phyloP scores from a whole-genome alignment of 2,888 invertebrate genomes.

The Nymphalis polychloros region DNA sequence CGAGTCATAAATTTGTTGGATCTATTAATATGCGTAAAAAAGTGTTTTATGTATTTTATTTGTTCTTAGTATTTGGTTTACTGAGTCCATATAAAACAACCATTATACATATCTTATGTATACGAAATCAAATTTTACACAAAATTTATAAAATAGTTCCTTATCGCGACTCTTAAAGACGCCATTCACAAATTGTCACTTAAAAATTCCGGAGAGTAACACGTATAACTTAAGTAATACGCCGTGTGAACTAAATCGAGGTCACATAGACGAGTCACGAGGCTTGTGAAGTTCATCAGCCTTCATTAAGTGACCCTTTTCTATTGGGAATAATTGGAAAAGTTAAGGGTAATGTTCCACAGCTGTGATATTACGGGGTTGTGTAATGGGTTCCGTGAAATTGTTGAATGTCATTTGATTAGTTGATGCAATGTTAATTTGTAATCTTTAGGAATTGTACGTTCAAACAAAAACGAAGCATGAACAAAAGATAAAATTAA shows the following conservation, averaged over 20 bases:
- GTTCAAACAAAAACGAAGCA: too few species aligned
- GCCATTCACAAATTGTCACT: background rate
- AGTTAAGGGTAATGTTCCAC: constrained; percentile 28
- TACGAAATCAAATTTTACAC: too few species aligned
- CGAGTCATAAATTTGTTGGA: too few species aligned
- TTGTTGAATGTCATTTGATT: constrained; percentile 1
- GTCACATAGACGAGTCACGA: constrained; percentile 2
- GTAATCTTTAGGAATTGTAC: too few species aligned
- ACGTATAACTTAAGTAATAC: background rate
- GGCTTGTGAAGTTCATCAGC: constrained; percentile 8
- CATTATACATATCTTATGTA: too few species aligned
- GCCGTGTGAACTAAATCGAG: background rate
- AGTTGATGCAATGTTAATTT: background rate
- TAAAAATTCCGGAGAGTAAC: background rate
- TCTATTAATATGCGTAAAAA: too few species aligned
- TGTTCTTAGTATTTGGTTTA: too few species aligned
- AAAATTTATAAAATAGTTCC: too few species aligned
- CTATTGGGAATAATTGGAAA: constrained; percentile 33
- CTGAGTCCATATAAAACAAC: too few species aligned
- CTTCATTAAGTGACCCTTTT: constrained; percentile 27
- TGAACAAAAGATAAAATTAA: too few species aligned
- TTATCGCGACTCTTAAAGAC: background rate
- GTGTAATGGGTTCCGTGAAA: background rate
- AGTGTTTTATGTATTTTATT: too few species aligned
- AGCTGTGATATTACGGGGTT: constrained; percentile 12